Evolutionary conservation across 2,888 invertebrate genomes (phyloP), one percentile per base, ranked within the genome.

Genomic region (Nomada fabriciana): DNA sequence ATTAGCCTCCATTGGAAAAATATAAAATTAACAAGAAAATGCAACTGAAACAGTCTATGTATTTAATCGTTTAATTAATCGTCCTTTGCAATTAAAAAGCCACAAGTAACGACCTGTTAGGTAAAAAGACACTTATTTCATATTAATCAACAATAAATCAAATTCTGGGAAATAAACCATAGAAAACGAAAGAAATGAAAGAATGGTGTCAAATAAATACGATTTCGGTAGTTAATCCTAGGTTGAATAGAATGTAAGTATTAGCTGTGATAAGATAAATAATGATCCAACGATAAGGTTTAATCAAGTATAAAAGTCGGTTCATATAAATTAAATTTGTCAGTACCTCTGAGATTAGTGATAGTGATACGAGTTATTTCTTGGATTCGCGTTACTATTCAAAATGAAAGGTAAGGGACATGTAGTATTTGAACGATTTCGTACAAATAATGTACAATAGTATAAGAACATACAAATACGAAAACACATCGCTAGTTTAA

Each of bases 401-500:
- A 52, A 2, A 15, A 77, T 77, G 77, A 67, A 29, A 5, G 47
- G 77, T 77, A 43, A 77, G 77, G 53, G n/a, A 55, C 15, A 25
- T 0, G 4, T 60, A 29, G n/a, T 20, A 5, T 25, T 70, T 11
- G 1, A 20, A 65, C 3, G 15, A 50, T 50, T 61, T 52, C 13
- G 18, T 11, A 18, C 20, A 36, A 20, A 20, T n/a, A 43, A 25
- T 10, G 29, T 4, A 11, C 15, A 20, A 20, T n/a, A 25, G 13
- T 43, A 25, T 18, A 9, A 23, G 3, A 63, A 9, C 20, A 59
- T 25, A 29, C 2, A 0, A 18, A 2, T 7, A 23, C 20, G 23
- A 2, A 10, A 23, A 9, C 10, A 43, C 3, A 11, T 60, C 11
- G 11, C 20, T 20, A 55, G 23, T 20, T 11, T 13, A 61, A 7